phyloP scores from a whole-genome alignment of 2,113 vertebrate genomes.

The Chionomys nivalis region DNA sequence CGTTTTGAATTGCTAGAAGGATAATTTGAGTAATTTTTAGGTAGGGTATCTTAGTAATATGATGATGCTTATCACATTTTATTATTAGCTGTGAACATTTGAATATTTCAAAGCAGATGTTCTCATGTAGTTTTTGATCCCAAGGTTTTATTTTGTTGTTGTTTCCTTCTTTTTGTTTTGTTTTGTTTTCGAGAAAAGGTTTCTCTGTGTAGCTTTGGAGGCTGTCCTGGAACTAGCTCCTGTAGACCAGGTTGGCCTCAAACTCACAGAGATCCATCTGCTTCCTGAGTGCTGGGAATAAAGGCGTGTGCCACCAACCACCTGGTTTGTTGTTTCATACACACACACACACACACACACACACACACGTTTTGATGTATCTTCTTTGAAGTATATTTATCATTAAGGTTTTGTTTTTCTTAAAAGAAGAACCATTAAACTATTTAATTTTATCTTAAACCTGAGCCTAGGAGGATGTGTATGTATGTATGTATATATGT shows the following conservation, averaged over 20 bases:
- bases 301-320: too few relatives aligned
- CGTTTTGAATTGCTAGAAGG: constrained; percentile 27
- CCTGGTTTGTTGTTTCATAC: too few relatives aligned
- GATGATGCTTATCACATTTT: background rate
- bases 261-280: too few relatives aligned
- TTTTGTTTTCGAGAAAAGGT: background rate
- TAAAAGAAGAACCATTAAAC: background rate
- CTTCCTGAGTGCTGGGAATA: too few relatives aligned
- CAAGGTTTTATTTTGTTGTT: background rate
- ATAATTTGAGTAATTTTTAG: constrained; percentile 18
- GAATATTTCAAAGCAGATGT: constrained; percentile 8
- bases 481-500: too few relatives aligned
- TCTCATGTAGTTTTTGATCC: background rate
- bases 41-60: background rate
- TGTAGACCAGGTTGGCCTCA: too few relatives aligned
- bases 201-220: too few relatives aligned
- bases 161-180: too few relatives aligned
- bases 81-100: constrained; percentile 1
- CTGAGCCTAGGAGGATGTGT: background rate
- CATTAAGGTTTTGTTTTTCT: constrained; percentile 29
- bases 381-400: background rate
- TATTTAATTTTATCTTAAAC: constrained; percentile 6
- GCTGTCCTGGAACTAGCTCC: too few relatives aligned
- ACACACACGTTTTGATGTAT: background rate
- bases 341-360: too few relatives aligned